A percentile compares a stretch with the other conserved stretches of the same genome.
Evolutionary conservation across 1,140 invertebrate species (phyloP).

Genomic region (Halictus rubicundus): DNA sequence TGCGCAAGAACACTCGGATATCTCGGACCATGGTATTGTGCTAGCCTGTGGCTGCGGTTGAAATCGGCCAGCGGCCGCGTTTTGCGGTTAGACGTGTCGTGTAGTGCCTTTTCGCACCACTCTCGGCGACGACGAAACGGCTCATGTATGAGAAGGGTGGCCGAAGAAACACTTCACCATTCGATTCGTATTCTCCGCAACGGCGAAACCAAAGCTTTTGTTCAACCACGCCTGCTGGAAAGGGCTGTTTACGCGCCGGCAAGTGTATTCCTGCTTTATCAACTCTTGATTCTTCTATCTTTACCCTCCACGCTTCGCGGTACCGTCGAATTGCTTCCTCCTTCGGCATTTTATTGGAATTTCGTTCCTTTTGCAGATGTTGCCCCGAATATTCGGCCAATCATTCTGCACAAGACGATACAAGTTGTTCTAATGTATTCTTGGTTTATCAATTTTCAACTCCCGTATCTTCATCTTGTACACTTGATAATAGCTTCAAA

Average conservation of each 20-base stretch:
- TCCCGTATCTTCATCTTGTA: too few species aligned
- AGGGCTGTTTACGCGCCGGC: neutral
- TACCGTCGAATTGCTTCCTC: too few species aligned
- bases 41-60: conserved; percentile 29
- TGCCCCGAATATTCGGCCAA: too few species aligned
- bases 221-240: neutral
- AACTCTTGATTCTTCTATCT: too few species aligned
- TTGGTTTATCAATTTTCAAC: too few species aligned
- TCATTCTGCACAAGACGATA: too few species aligned
- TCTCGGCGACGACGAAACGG: conserved; percentile 14
- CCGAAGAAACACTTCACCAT: conserved; percentile 18
- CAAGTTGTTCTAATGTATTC: too few species aligned
- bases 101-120: conserved; percentile 33
- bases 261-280: neutral
- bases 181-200: neutral
- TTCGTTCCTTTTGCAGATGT: too few species aligned
- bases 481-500: too few species aligned
- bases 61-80: conserved; percentile 31
- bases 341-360: too few species aligned
- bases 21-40: neutral
- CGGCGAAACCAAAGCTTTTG: conserved; percentile 11
- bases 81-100: conserved; percentile 45
- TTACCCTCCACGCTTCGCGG: too few species aligned
- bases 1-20: conserved; percentile 16
- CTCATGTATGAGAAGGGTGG: conserved; percentile 17